These are phyloP conservation scores for Anguilla anguilla DNA, from an alignment of 2,797 vertebrate genomes.

Conservation along the genomic window DNA sequence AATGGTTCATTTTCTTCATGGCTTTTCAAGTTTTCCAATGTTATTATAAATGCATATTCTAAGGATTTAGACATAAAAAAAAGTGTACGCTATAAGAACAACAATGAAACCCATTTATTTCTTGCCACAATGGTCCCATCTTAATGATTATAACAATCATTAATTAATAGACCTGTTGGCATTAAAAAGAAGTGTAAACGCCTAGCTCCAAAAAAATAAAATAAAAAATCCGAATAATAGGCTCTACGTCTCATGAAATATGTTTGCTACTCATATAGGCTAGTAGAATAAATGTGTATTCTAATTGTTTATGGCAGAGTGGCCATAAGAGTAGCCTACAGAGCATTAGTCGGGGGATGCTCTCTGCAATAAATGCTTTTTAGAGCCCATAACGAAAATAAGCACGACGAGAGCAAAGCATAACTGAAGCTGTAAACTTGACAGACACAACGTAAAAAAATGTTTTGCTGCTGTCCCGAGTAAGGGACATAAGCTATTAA, in stretches of 20 bases:
- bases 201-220: not conserved
- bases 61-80: not conserved
- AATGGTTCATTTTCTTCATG: not conserved
- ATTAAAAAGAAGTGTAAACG: not conserved
- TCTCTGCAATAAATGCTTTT: not conserved
- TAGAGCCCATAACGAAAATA: not conserved
- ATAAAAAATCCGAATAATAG: not conserved
- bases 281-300: not conserved
- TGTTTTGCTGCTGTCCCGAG: not conserved
- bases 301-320: not conserved
- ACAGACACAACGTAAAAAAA: not conserved
- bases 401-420: not conserved
- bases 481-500: not conserved
- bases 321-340: not conserved
- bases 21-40: not conserved
- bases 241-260: not conserved
- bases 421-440: not conserved
- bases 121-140: not conserved
- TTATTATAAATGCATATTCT: not conserved
- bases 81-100: not conserved
- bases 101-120: not conserved
- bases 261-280: not conserved
- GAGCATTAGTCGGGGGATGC: not conserved
- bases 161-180: not conserved
- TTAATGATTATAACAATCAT: not conserved